Conservation (phyloP, 2,797 vertebrate genomes). For the Octomys mimax region DNA sequence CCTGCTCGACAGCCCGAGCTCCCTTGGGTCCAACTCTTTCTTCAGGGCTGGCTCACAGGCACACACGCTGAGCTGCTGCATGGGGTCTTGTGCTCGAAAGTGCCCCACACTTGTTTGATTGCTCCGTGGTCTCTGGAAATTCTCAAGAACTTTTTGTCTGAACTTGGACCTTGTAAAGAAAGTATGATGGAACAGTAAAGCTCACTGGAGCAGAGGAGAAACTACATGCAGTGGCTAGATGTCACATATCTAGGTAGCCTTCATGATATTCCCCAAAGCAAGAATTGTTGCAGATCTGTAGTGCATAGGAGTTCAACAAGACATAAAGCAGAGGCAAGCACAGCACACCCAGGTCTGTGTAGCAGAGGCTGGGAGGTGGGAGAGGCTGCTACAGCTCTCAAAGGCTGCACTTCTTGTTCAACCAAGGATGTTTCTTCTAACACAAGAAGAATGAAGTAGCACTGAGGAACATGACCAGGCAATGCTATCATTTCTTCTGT, state of each 20-base stretch:
- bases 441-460: not conserved
- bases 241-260: not conserved
- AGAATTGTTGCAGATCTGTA: not conserved
- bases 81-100: not conserved
- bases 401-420: not conserved
- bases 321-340: not conserved
- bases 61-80: not conserved
- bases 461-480: not conserved
- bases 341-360: not conserved
- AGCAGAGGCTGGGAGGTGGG: not conserved
- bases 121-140: not conserved
- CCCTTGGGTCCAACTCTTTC: not conserved
- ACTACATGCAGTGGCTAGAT: not conserved
- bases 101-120: not conserved
- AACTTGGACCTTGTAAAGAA: not conserved
- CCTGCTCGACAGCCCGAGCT: not conserved
- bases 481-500: not conserved
- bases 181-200: not conserved
- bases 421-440: constrained; percentile 36
- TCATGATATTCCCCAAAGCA: accelerated
- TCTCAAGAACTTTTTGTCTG: constrained; percentile 33
- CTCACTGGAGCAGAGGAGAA: not conserved
- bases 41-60: not conserved
- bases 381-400: too few relatives aligned
- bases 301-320: not conserved